Evolutionary conservation across 2,113 vertebrate genomes (phyloP).

Genomic region (Pandion haliaetus): DNA sequence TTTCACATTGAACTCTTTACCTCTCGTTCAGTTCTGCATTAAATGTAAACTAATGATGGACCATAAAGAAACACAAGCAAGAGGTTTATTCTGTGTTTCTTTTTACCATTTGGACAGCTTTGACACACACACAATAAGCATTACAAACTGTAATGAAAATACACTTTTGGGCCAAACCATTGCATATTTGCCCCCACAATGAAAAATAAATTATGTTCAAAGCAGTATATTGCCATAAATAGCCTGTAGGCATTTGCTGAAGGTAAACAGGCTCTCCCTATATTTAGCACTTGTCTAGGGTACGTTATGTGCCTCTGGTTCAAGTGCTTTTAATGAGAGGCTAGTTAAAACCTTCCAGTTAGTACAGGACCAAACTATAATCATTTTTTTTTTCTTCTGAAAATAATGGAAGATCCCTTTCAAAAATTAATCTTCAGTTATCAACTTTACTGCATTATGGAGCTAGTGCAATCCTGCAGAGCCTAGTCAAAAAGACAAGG

Average conservation of each 20-base stretch:
- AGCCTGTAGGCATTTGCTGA: constrained; percentile 61
- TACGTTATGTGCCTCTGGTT: constrained; percentile 22
- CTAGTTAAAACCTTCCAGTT: constrained; percentile 74
- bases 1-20: constrained; percentile 55
- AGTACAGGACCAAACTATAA: constrained; percentile 72
- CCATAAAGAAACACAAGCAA: constrained; percentile 62
- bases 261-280: constrained; percentile 69
- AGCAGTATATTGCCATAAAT: constrained; percentile 79
- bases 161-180: constrained; percentile 75
- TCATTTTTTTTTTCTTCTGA: constrained; percentile 55
- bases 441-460: constrained; percentile 88
- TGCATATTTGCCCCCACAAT: constrained; percentile 78
- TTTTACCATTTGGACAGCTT: constrained; percentile 56
- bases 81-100: constrained; percentile 68
- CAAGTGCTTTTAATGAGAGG: constrained; percentile 68
- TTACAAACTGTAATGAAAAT: constrained; percentile 75
- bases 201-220: constrained; percentile 80
- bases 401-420: constrained; percentile 79
- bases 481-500: constrained; percentile 96
- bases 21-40: constrained; percentile 63
- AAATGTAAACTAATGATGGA: constrained; percentile 74
- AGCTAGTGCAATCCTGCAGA: constrained; percentile 98
- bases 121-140: constrained; percentile 69
- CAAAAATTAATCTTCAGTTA: constrained; percentile 77
- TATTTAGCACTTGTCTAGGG: constrained; percentile 59